Evolutionary conservation across 64 coral and sea anemone genomes (phyloP).

Genomic region (Astreopora myriophthalma): DNA sequence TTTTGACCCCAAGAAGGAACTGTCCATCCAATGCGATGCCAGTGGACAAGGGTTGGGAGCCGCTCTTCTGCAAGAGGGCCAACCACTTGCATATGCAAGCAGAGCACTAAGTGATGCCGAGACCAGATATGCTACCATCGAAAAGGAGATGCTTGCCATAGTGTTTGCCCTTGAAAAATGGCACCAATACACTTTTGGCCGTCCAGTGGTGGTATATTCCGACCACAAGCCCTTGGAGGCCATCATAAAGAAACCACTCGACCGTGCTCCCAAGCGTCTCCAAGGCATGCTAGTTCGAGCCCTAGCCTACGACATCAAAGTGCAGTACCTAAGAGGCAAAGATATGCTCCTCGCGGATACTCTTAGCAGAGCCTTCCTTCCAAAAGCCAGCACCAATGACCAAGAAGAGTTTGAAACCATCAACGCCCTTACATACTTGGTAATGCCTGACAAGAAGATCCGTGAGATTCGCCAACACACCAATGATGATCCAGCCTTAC

Average conservation of each 20-base stretch:
- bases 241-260: neutral
- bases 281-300: neutral
- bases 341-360: neutral
- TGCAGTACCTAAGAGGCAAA: neutral
- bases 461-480: neutral
- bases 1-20: neutral
- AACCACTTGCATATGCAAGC: neutral
- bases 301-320: neutral
- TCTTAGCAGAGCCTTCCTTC: neutral
- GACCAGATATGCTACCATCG: constrained; percentile 1
- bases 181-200: constrained; percentile 13
- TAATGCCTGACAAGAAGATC: neutral
- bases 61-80: neutral
- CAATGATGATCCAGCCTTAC: neutral
- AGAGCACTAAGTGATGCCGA: neutral
- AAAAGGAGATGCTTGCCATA: neutral
- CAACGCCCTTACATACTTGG: neutral
- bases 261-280: neutral
- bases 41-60: neutral
- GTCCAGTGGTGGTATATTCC: neutral
- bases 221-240: neutral
- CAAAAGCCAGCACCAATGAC: neutral
- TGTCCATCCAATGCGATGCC: neutral
- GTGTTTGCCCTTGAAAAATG: neutral
- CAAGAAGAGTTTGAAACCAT: neutral